Evolutionary conservation across 1,140 invertebrate genomes (phyloP).

Genomic region (Plectrocnemia conspersa): DNA sequence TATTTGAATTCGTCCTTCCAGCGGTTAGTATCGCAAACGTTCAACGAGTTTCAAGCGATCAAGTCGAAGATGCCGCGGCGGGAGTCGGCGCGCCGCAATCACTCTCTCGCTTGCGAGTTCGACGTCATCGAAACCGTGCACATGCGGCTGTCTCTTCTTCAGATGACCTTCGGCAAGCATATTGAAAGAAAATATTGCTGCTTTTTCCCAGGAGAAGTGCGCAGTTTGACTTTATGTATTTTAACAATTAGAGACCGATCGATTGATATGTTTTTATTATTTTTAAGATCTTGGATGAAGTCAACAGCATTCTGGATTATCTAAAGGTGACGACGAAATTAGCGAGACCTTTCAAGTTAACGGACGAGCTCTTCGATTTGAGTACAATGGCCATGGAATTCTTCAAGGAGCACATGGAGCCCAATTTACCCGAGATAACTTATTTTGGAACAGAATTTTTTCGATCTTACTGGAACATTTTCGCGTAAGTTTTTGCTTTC

Average conservation of each 20-base stretch:
- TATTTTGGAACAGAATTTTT: constrained; percentile 80
- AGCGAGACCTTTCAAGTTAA: constrained; percentile 79
- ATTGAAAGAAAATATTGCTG: constrained; percentile 85
- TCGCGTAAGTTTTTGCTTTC: constrained; percentile 52
- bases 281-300: constrained; percentile 62
- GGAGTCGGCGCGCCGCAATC: constrained; percentile 77
- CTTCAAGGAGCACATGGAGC: constrained; percentile 85
- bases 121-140: constrained; percentile 86
- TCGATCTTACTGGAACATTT: constrained; percentile 65
- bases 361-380: constrained; percentile 86
- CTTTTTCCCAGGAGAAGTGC: constrained; percentile 83
- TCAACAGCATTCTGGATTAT: constrained; percentile 75
- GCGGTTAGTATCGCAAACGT: constrained; percentile 71
- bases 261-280: not conserved
- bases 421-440: constrained; percentile 77
- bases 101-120: constrained; percentile 78
- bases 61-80: constrained; percentile 85
- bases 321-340: constrained; percentile 76
- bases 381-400: constrained; percentile 92
- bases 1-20: constrained; percentile 79
- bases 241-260: too few species aligned
- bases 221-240: not conserved
- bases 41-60: constrained; percentile 74
- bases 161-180: constrained; percentile 89
- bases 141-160: constrained; percentile 78